Conservation (phyloP, 1,140 invertebrate genomes). For the Formica selysi region DNA sequence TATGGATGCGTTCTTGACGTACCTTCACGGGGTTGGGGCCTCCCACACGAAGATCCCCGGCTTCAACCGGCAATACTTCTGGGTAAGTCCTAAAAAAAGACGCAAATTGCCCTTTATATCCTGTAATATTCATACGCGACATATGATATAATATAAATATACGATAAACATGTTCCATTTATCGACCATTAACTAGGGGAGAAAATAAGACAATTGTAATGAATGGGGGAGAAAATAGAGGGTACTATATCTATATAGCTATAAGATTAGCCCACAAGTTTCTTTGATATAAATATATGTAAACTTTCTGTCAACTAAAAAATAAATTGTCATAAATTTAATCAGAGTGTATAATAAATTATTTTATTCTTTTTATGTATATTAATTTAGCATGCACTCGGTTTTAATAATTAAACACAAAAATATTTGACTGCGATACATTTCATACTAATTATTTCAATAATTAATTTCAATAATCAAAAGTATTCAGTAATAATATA, state of each 20-base stretch:
- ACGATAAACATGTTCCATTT: not conserved
- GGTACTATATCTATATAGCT: not conserved
- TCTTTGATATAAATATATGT: not conserved
- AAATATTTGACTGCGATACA: not conserved
- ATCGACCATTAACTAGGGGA: slow-evolving; percentile 17
- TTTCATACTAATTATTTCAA: not conserved
- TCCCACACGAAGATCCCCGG: slow-evolving; percentile 94
- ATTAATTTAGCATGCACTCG: not conserved
- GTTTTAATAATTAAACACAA: not conserved
- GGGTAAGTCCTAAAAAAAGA: slow-evolving; percentile 88
- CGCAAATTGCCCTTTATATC: not conserved
- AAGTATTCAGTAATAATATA: not conserved
- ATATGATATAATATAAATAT: not conserved
- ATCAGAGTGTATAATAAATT: not conserved
- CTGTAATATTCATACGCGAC: not conserved
- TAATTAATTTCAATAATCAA: not conserved
- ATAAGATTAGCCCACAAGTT: not conserved
- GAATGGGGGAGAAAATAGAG: not conserved
- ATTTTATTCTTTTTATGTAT: not conserved
- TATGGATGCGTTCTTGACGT: slow-evolving; percentile 93
- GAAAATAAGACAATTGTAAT: slow-evolving; percentile 24
- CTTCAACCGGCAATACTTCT: slow-evolving; percentile 95
- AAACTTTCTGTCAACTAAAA: not conserved
- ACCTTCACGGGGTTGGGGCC: slow-evolving; percentile 93
- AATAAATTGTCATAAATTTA: not conserved